Evolutionary conservation across 2,888 invertebrate genomes (phyloP), one percentile per base, ranked within the genome.

Genomic region (Spisula subtruncata): DNA sequence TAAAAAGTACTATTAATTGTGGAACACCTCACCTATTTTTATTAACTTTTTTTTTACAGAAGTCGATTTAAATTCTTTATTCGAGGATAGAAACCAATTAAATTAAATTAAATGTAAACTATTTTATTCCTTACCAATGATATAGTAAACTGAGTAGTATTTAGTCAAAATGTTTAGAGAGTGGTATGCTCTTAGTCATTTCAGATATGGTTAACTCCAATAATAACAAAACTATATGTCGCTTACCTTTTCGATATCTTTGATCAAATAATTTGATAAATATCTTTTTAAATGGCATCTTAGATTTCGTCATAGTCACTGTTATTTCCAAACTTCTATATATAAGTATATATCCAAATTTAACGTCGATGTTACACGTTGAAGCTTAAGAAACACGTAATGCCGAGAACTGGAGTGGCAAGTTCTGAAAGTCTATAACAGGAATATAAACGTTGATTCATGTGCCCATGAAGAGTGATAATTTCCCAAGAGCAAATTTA

Each of bases 191-290:
- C 2, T 10, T 10, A 6, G 12, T 51, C 60, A 20, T 60, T 6
- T 20, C 2, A 60, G n/a, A n/a, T 60, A 60, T 60, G 25, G n/a
- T 5, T 6, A 60, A 60, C 60, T n/a, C 20, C n/a, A n/a, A 25
- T n/a, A 60, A 41, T 20, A 66, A 25, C 25, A 75, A 32, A 75
- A 25, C 32, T n/a, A 60, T n/a, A n/a, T n/a, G 8, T 14, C 0
- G 35, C 84, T 83, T 90, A 90, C 91, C 91, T 89, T 90, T 91
- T 41, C 90, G 87, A 71, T 89, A 90, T 29, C 87, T 79, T 51
- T 90, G 84, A 46, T 89, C 89, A 71, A 91, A 87, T 41, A 91
- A 75, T 18, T 81, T 85, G 82, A 82, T 51, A 20, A 88, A 48
- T 18, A 85, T 81, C 51, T 85, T 85, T 29, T 81, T 81, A 18